Conservation (phyloP, 2,113 vertebrate species). For the Labeo rohita region DNA sequence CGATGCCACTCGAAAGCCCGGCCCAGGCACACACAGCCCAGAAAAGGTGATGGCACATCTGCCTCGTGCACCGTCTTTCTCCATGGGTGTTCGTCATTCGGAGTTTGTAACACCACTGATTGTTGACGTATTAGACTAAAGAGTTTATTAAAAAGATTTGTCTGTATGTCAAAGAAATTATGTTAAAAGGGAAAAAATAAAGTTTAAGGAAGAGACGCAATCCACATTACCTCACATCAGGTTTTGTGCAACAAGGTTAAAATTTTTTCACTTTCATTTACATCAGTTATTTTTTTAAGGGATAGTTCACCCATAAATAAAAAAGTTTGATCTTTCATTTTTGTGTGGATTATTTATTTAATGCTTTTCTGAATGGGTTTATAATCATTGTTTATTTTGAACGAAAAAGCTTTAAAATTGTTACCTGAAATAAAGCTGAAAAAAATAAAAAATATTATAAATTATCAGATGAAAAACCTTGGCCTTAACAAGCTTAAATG, state of each 20-base stretch:
- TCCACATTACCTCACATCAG: background rate
- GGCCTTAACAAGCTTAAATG: too few species aligned
- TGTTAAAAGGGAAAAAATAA: background rate
- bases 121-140: slow-evolving; percentile 64
- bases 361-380: background rate
- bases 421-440: background rate
- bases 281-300: background rate
- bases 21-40: slow-evolving; percentile 81
- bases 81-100: slow-evolving; percentile 82
- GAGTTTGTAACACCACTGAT: slow-evolving; percentile 78
- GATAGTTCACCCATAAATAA: background rate
- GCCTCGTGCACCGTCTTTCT: slow-evolving; percentile 77
- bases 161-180: background rate
- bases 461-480: background rate
- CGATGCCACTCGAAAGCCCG: slow-evolving; percentile 66
- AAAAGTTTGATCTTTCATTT: background rate
- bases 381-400: background rate
- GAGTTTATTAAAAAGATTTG: background rate
- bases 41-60: slow-evolving; percentile 77
- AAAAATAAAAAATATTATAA: background rate
- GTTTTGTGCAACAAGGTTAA: background rate
- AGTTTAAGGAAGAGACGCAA: background rate
- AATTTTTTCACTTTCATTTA: background rate
- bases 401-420: too few species aligned
- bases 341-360: background rate